A percentile compares a stretch with the other conserved stretches of the same genome.
phyloP scores from a whole-genome alignment of 1,140 invertebrate species.

The Diorhabda sublineata region DNA sequence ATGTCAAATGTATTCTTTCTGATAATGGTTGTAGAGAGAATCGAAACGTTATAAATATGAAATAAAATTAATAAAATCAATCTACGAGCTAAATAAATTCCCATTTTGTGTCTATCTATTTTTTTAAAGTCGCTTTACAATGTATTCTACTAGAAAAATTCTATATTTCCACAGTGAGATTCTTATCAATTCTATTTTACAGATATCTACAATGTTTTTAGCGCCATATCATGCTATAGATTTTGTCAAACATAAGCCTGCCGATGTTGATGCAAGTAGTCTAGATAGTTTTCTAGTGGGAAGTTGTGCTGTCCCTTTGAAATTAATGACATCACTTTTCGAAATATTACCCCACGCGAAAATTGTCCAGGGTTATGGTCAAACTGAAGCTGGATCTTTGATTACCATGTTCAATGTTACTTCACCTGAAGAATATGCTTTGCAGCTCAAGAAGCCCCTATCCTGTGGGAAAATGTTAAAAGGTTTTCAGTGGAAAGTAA shows the following conservation, averaged over 20 bases:
- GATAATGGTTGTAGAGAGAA: too few species aligned
- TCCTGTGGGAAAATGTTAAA: background rate
- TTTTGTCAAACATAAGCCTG: background rate
- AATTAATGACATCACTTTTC: background rate
- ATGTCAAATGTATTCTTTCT: too few species aligned
- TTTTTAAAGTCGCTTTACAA: too few species aligned
- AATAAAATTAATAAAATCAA: too few species aligned
- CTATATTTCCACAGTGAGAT: too few species aligned
- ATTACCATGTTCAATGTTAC: background rate
- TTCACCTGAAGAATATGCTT: background rate
- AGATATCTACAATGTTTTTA: background rate
- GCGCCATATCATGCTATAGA: background rate
- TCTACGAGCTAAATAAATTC: too few species aligned
- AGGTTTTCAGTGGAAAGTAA: background rate
- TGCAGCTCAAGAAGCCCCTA: background rate
- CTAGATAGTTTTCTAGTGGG: background rate
- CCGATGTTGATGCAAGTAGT: background rate
- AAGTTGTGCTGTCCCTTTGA: background rate
- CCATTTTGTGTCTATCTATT: too few species aligned
- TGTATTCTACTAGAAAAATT: too few species aligned
- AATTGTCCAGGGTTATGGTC: background rate
- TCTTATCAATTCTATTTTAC: background rate
- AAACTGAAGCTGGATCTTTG: background rate
- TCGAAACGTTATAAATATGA: too few species aligned
- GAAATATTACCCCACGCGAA: background rate